Evolutionary conservation across 2,888 invertebrate genomes (phyloP).

Genomic region (Polyploca ridens): DNA sequence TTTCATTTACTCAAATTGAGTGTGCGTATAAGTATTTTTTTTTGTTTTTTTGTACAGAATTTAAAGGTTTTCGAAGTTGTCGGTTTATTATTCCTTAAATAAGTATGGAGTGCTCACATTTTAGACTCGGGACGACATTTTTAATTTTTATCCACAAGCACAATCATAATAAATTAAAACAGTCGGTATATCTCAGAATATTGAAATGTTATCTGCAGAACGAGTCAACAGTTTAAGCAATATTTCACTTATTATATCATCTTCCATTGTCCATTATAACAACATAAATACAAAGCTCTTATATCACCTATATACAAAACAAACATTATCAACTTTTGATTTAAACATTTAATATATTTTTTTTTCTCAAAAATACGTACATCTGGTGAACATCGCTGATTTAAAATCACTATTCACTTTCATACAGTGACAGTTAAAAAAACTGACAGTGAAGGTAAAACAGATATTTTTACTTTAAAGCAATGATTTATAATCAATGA

Average conservation of each 20-base stretch:
- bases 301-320: slow-evolving; percentile 57
- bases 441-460: too few species aligned
- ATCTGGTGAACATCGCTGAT: background rate
- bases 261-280: slow-evolving; percentile 29
- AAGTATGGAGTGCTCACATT: background rate
- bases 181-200: background rate
- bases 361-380: slow-evolving; percentile 15
- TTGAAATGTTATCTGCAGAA: background rate
- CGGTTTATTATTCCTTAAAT: background rate
- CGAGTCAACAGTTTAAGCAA: background rate
- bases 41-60: too few species aligned
- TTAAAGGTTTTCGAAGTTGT: background rate
- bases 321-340: slow-evolving; percentile 32
- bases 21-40: too few species aligned
- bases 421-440: background rate
- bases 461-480: background rate
- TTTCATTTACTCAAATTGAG: background rate
- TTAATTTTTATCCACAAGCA: background rate
- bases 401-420: slow-evolving; percentile 1
- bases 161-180: background rate
- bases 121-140: background rate
- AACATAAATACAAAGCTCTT: slow-evolving; percentile 54
- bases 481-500: slow-evolving; percentile 13
- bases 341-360: background rate
- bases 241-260: background rate